phyloP scores from a whole-genome alignment of 2,888 invertebrate genomes.

The Lymantria dispar region DNA sequence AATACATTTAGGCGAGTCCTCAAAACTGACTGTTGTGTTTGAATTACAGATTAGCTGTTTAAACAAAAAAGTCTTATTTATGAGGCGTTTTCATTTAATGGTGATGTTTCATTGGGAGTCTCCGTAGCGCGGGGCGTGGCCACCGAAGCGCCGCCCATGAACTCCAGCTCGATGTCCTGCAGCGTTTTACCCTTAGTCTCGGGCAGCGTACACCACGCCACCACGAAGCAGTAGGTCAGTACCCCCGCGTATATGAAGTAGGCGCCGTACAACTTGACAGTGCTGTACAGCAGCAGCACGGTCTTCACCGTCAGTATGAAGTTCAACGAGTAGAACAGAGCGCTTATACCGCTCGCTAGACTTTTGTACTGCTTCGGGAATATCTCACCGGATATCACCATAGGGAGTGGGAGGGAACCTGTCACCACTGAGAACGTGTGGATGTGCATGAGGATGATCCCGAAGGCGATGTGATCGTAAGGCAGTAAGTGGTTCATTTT shows the following conservation, averaged over 20 bases:
- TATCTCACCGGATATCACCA: slow-evolving; percentile 85
- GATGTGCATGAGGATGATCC: slow-evolving; percentile 21
- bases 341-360: slow-evolving; percentile 55
- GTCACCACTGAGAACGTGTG: slow-evolving; percentile 64
- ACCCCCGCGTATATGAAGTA: slow-evolving; percentile 31
- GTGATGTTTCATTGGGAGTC: too few species aligned
- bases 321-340: slow-evolving; percentile 22
- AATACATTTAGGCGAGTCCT: too few species aligned
- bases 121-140: too few species aligned
- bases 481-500: slow-evolving; percentile 24
- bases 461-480: slow-evolving; percentile 32
- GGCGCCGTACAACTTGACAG: slow-evolving; percentile 25
- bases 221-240: slow-evolving; percentile 22
- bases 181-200: slow-evolving; percentile 38
- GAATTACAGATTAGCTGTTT: too few species aligned
- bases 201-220: slow-evolving; percentile 28
- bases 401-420: slow-evolving; percentile 80
- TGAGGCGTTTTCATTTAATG: too few species aligned
- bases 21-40: too few species aligned
- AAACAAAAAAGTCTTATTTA: too few species aligned
- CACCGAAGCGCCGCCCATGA: not conserved
- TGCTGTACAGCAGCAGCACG: slow-evolving; percentile 21
- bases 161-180: slow-evolving; percentile 38
- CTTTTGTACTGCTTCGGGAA: slow-evolving; percentile 80
- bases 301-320: slow-evolving; percentile 32